Evolutionary conservation across 2,888 invertebrate genomes (phyloP).

Genomic region (Eurytoma californica): DNA sequence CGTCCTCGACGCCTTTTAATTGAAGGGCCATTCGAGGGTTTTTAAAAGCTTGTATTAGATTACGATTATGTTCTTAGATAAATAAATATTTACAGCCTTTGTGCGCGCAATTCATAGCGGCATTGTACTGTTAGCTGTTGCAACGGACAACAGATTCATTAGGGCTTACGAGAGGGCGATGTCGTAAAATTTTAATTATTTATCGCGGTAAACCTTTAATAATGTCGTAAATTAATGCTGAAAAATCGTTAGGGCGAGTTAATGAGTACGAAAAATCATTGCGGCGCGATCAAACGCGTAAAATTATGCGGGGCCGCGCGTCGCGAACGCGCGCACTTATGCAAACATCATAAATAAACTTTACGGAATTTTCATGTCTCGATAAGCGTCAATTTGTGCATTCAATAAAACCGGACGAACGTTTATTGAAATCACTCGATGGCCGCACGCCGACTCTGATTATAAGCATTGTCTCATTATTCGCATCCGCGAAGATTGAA

Average conservation of each 20-base stretch:
- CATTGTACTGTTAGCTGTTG: no score
- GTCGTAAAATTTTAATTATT: slow-evolving; percentile 38
- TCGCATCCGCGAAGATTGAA: neutral
- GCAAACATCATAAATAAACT: slow-evolving; percentile 27
- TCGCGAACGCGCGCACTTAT: slow-evolving; percentile 16
- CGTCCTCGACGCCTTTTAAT: no score
- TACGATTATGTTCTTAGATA: no score
- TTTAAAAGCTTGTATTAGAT: no score
- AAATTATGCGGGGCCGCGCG: neutral
- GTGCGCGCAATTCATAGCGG: no score
- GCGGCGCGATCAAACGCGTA: slow-evolving; percentile 35
- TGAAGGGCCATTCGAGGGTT: no score
- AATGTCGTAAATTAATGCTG: slow-evolving; percentile 40
- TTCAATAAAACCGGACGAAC: slow-evolving; percentile 8
- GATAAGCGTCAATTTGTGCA: neutral
- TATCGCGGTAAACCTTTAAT: slow-evolving; percentile 1
- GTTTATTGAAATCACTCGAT: slow-evolving; percentile 24
- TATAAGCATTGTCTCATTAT: neutral
- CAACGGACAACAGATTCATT: neutral
- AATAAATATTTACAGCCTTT: no score
- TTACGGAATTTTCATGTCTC: slow-evolving; percentile 1
- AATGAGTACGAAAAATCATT: slow-evolving; percentile 16
- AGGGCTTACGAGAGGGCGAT: slow-evolving; percentile 4
- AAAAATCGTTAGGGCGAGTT: slow-evolving; percentile 35
- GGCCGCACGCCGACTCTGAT: neutral